phyloP scores from a whole-genome alignment of 2,797 vertebrate genomes.

The Pempheris klunzingeri region DNA sequence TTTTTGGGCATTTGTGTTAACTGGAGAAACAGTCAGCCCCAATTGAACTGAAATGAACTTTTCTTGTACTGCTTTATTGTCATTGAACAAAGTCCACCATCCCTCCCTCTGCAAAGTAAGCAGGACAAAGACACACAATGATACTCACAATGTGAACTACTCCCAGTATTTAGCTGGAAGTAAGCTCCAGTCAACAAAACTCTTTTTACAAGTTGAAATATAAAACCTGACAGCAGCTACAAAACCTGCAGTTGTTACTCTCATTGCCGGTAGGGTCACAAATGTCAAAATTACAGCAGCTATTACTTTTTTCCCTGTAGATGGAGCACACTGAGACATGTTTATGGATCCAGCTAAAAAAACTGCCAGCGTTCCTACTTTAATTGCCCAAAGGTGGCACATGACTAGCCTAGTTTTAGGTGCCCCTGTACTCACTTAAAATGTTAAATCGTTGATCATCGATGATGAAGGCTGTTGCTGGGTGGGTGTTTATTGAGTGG shows the following conservation, averaged over 20 bases:
- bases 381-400: neutral
- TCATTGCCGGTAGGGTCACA: neutral
- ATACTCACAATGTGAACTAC: neutral
- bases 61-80: no score
- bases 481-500: slow-evolving; percentile 7
- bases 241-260: neutral
- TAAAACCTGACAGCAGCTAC: neutral
- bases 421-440: neutral
- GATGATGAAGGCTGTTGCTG: neutral
- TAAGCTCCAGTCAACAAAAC: neutral
- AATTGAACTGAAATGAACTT: no score
- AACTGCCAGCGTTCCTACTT: neutral
- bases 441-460: neutral
- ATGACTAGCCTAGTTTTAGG: neutral
- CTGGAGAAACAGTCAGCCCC: no score
- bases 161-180: neutral
- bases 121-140: neutral
- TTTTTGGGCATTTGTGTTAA: neutral
- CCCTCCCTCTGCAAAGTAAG: neutral
- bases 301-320: neutral
- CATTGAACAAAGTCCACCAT: no score
- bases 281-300: neutral
- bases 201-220: neutral
- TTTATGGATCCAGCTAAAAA: neutral
- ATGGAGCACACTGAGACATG: neutral